phyloP scores from a whole-genome alignment of 1,140 invertebrate genomes.

The Polyergus mexicanus region DNA sequence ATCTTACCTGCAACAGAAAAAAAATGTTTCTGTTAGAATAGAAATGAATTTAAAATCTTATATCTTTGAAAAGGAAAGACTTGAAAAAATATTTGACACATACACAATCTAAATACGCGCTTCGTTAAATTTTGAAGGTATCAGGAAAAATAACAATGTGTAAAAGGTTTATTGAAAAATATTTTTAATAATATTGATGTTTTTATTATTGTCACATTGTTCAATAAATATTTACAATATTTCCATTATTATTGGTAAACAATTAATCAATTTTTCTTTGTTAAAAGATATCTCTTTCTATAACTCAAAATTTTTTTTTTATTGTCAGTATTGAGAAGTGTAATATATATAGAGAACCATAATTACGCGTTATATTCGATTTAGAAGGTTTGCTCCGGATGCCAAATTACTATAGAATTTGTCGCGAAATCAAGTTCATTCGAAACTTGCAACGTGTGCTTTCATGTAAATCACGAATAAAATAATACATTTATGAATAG shows the following conservation, averaged over 20 bases:
- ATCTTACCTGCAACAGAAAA: conserved; percentile 56
- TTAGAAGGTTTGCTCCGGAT: conserved; percentile 21
- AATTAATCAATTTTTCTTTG: conserved; percentile 8
- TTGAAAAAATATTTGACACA: not conserved
- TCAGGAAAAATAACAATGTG: not conserved
- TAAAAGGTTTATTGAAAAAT: conserved; percentile 3
- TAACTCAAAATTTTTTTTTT: too few relatives aligned
- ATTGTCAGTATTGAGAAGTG: too few relatives aligned
- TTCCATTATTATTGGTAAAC: conserved; percentile 9
- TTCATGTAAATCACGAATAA: not conserved
- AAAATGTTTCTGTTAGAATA: not conserved
- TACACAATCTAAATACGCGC: not conserved
- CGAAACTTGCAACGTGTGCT: conserved; percentile 3
- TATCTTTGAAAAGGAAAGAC: not conserved
- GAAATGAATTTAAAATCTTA: not conserved
- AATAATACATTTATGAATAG: conserved; percentile 16
- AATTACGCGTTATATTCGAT: conserved; percentile 2
- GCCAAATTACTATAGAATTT: not conserved
- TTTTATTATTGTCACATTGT: not conserved
- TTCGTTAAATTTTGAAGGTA: not conserved
- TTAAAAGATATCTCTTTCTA: too few relatives aligned
- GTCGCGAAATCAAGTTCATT: conserved; percentile 5
- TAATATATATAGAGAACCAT: not conserved
- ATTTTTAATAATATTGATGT: not conserved
- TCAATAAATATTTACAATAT: conserved; percentile 3